Evolutionary conservation across 2,797 vertebrate species (phyloP).

Genomic region (Pempheris klunzingeri): DNA sequence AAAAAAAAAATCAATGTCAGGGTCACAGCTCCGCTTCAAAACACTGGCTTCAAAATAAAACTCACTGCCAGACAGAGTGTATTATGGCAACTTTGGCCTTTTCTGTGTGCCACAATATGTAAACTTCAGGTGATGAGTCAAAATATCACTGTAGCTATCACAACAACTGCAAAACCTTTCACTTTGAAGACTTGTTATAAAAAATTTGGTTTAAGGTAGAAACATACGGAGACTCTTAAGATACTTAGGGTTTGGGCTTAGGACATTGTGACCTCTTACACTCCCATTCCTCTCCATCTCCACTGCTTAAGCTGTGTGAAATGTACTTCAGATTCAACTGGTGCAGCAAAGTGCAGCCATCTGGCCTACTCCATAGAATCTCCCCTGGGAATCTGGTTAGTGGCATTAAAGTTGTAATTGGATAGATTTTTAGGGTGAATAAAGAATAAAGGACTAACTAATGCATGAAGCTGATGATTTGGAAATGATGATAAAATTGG

Average conservation of each 20-base stretch:
- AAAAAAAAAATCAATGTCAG: constrained; percentile 19
- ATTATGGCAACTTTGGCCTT: constrained; percentile 4
- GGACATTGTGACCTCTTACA: neutral
- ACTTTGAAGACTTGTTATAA: neutral
- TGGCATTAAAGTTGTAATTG: constrained; percentile 31
- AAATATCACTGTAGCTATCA: neutral
- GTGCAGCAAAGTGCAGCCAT: constrained; percentile 50
- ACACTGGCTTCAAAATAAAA: constrained; percentile 15
- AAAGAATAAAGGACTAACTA: neutral
- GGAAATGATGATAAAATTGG: constrained; percentile 3
- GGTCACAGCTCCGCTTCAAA: constrained; percentile 32
- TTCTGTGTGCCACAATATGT: neutral
- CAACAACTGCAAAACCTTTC: neutral
- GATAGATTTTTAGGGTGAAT: constrained; percentile 25
- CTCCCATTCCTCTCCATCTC: constrained; percentile 1
- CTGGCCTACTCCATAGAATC: constrained; percentile 34
- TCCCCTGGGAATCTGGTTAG: constrained; percentile 31
- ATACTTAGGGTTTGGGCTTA: too few relatives aligned
- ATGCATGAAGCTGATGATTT: neutral
- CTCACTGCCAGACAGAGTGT: neutral
- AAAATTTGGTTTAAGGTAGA: constrained; percentile 11
- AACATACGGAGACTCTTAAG: neutral
- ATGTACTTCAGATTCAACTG: constrained; percentile 17
- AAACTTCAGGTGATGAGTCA: neutral
- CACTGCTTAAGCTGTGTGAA: constrained; percentile 10